Base-by-base conservation (phyloP, 2,113 vertebrate genomes). In the Aegypius monachus region DNA sequence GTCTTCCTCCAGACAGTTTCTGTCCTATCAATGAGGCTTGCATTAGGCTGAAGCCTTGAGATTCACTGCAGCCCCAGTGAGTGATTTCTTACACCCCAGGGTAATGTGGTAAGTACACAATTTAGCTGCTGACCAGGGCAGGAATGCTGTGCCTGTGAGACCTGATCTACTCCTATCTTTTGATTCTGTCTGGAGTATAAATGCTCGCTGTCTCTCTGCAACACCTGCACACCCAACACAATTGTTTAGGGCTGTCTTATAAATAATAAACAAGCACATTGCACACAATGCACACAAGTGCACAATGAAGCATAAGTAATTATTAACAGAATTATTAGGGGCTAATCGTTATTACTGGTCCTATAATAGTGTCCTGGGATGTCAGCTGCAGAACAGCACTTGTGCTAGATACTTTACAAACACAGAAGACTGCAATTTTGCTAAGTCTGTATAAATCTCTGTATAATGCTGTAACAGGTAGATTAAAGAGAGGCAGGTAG, bases 391-490 rank as follows among this genome's bases (percentile, higher is more conserved):
- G 32, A 86, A 34, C 34, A 73, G 40, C 56, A n/a, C 4, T 31
- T 18, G n/a, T 27, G 56, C 26, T 2, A 10, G 36, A 18, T 27
- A 5, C 53, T 70, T 53, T n/a, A 36, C 42, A 38, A 62, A 52
- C 25, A 75, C 13, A 73, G 58, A 62, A 72, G n/a, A 43, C 59
- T 68, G n/a, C 38, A 66, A 8, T 75, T 79, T 52, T 56, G 22
- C 40, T 2, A 34, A 58, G 9, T 17, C 42, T 59, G 22, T 10
- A 3, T 26, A 74, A 62, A 70, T 40, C 34, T 50, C 47, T 66
- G 27, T 1, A n/a, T 29, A 81, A 88, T 17, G 21, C 34, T 12
- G 0, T 1, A 42, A 21, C 1, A 68, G 32, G 72, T 1, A 65
- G 75, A 21, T 38, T n/a, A 66, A 81, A 81, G 25, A 23, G 45